Percentiles rank a stretch among this genome's conserved stretches.
Evolutionary conservation across 2,888 invertebrate species (phyloP).

Genomic region (Coelogynopora nodosa): DNA sequence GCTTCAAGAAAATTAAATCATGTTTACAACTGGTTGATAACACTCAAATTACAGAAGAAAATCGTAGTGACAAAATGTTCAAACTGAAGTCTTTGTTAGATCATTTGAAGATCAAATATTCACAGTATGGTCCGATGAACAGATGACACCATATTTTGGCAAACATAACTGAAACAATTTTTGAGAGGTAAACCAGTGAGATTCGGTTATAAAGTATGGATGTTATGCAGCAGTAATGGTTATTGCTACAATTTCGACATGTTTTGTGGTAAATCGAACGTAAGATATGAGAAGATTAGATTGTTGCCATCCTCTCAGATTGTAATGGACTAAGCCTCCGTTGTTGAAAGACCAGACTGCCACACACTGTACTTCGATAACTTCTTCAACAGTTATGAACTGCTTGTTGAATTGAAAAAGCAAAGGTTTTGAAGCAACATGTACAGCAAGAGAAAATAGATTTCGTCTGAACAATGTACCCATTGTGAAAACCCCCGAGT

Average conservation of each 20-base stretch:
- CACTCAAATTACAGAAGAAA: not conserved
- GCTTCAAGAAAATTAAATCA: conserved; percentile 8
- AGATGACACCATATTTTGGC: conserved; percentile 10
- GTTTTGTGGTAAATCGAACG: not conserved
- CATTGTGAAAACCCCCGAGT: not conserved
- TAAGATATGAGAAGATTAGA: not conserved
- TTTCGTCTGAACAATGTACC: not conserved
- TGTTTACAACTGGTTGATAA: not conserved
- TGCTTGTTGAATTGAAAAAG: not conserved
- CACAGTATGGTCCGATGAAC: not conserved
- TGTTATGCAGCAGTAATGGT: conserved; percentile 6
- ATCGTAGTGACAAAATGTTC: conserved; percentile 3
- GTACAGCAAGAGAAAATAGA: conserved; percentile 19
- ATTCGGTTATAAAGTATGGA: conserved; percentile 23
- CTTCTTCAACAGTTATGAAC: conserved; percentile 10
- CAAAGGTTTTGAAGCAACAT: not conserved
- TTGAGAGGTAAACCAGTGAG: not conserved
- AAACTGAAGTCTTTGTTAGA: conserved; percentile 1
- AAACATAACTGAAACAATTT: conserved; percentile 28
- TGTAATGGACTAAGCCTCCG: not conserved
- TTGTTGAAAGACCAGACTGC: not conserved
- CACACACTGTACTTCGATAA: not conserved
- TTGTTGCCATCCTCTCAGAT: not conserved
- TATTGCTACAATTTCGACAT: conserved; percentile 21
- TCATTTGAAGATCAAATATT: not conserved